Evolutionary conservation across 2,797 vertebrate species (phyloP).

Genomic region (Acrocephalus scirpaceus): DNA sequence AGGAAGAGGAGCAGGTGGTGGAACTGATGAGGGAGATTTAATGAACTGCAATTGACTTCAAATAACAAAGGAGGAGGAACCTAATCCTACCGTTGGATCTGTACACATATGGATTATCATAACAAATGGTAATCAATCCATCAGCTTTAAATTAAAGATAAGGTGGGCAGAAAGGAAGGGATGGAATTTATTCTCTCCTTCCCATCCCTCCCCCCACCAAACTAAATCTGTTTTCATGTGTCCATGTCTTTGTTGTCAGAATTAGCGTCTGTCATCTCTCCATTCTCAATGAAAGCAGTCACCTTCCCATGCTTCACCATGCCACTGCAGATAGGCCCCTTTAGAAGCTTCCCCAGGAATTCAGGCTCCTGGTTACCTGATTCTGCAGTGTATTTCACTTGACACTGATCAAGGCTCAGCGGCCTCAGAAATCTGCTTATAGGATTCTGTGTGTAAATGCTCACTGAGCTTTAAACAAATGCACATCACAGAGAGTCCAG

Average conservation of each 20-base stretch:
- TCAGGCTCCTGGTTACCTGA: background rate
- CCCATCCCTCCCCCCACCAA: background rate
- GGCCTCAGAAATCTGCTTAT: background rate
- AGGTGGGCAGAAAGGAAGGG: slow-evolving; percentile 60
- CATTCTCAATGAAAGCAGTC: background rate
- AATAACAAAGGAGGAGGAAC: slow-evolving; percentile 69
- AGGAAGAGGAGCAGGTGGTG: slow-evolving; percentile 71
- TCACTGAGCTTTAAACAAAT: slow-evolving; percentile 41
- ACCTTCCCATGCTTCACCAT: background rate
- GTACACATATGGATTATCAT: slow-evolving; percentile 67
- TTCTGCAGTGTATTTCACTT: background rate
- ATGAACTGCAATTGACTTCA: slow-evolving; percentile 66
- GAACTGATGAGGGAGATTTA: slow-evolving; percentile 64
- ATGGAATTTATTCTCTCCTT: background rate
- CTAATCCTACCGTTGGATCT: slow-evolving; percentile 67
- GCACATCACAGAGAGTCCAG: slow-evolving; percentile 28
- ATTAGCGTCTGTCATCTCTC: background rate
- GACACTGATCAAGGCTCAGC: background rate
- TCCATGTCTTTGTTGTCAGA: background rate
- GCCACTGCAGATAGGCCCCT: background rate
- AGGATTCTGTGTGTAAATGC: slow-evolving; percentile 25
- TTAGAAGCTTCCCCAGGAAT: background rate
- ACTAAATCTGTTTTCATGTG: slow-evolving; percentile 1
- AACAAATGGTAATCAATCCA: slow-evolving; percentile 72
- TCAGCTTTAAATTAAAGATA: slow-evolving; percentile 60